Percentiles rank a stretch among this genome's conserved stretches.
phyloP scores from a whole-genome alignment of 1,140 invertebrate species.

The Zaprionus vittiger region DNA sequence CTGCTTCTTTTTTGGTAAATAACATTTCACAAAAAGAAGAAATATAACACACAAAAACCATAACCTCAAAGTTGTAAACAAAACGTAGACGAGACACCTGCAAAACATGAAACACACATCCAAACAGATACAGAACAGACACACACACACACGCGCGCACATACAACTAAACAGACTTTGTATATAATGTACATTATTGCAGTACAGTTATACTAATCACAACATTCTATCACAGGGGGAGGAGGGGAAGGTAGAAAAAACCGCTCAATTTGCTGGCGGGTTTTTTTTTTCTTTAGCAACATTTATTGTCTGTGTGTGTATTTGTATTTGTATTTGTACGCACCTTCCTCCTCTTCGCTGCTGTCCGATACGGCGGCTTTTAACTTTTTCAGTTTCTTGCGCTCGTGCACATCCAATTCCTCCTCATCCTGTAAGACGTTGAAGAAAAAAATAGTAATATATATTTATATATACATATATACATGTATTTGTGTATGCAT shows the following conservation, averaged over 20 bases:
- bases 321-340: constrained; percentile 19
- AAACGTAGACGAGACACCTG: constrained; percentile 40
- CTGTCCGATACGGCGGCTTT: constrained; percentile 88
- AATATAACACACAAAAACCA: constrained; percentile 47
- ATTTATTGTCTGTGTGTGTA: neutral
- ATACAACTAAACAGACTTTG: neutral
- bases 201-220: neutral
- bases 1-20: neutral
- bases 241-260: neutral
- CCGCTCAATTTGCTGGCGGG: neutral
- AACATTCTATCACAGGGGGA: neutral
- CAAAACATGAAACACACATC: constrained; percentile 6
- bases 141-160: neutral
- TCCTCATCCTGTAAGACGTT: constrained; percentile 86
- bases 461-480: constrained; percentile 40
- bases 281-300: neutral
- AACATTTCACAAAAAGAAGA: constrained; percentile 4
- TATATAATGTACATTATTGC: neutral
- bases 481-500: constrained; percentile 18
- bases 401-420: constrained; percentile 87
- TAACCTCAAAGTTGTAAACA: constrained; percentile 77
- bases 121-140: neutral
- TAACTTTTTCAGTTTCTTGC: constrained; percentile 87
- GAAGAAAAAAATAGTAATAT: constrained; percentile 23
- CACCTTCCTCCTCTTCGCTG: constrained; percentile 87